These are phyloP conservation scores for Cichladusa arquata DNA, from an alignment of 2,113 vertebrate genomes.

Conservation along the genomic window DNA sequence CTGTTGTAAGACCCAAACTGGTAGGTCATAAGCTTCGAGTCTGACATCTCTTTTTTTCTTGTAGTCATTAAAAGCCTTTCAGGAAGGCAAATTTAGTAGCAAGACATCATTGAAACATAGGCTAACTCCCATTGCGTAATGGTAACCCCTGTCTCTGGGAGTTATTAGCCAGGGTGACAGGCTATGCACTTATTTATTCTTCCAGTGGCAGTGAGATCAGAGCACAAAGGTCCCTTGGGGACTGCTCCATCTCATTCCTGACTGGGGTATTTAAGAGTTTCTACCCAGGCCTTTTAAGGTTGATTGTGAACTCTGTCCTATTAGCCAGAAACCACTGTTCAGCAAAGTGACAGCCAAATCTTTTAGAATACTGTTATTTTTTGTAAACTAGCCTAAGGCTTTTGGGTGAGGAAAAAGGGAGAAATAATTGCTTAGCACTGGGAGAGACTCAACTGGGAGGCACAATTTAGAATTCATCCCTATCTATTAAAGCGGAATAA, in stretches of 20 bases:
- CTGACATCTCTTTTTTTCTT: not conserved
- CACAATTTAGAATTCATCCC: not conserved
- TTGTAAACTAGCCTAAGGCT: not conserved
- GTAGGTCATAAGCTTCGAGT: not conserved
- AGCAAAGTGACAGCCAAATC: not conserved
- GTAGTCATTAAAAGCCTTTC: slow-evolving; percentile 16
- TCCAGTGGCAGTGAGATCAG: not conserved
- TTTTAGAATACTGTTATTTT: not conserved
- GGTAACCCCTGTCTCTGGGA: slow-evolving; percentile 21
- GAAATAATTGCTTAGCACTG: not conserved
- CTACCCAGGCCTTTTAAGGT: not conserved
- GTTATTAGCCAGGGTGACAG: not conserved
- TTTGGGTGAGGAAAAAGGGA: not conserved
- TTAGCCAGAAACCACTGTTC: not conserved
- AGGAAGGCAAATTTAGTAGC: slow-evolving; percentile 38
- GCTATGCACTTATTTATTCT: not conserved
- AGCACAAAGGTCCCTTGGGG: not conserved
- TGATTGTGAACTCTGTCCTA: not conserved
- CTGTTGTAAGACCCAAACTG: not conserved
- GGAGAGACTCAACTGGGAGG: not conserved
- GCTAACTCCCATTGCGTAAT: slow-evolving; percentile 12
- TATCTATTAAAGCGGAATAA: not conserved
- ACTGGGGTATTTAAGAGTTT: not conserved
- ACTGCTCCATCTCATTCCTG: not conserved
- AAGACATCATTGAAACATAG: slow-evolving; percentile 23